A percentile compares a stretch with the other conserved stretches of the same genome.
These are phyloP conservation scores for Ursus arctos DNA, from an alignment of 2,113 vertebrate species.

Conservation along the genomic window DNA sequence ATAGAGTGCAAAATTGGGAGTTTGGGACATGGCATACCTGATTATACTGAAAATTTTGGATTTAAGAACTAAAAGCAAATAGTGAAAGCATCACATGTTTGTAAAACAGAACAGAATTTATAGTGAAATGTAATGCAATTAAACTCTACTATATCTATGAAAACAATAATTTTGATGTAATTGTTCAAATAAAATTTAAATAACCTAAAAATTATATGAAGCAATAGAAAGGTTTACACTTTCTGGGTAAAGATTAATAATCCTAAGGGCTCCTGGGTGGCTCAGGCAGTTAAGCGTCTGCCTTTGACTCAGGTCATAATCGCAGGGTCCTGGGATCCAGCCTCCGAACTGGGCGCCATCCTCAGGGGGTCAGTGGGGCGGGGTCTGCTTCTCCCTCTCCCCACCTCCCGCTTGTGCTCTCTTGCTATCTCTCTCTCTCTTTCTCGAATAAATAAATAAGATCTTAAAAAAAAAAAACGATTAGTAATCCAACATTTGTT, in stretches of 20 bases:
- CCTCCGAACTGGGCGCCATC: not conserved
- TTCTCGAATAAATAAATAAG: not conserved
- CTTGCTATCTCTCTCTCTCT: not conserved
- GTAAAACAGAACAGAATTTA: not conserved
- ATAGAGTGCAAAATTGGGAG: not conserved
- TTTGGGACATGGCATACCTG: not conserved
- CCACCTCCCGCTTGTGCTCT: not conserved
- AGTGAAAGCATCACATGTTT: not conserved
- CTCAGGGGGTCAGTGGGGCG: not conserved
- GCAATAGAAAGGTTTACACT: not conserved
- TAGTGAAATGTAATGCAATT: not conserved
- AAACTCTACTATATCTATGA: not conserved
- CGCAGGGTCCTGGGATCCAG: not conserved
- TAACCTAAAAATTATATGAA: not conserved
- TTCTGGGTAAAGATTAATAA: not conserved
- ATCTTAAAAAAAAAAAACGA: not conserved
- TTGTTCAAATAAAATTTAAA: not conserved
- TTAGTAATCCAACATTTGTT: not conserved
- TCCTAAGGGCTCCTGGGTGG: not conserved
- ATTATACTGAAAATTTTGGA: not conserved
- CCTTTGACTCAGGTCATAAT: not conserved
- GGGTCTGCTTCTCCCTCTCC: not conserved
- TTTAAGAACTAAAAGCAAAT: not conserved
- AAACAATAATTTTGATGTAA: not conserved
- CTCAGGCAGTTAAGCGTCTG: not conserved